phyloP scores from a whole-genome alignment of 1,140 invertebrate species.

The Ceratoteleas bidentatus region DNA sequence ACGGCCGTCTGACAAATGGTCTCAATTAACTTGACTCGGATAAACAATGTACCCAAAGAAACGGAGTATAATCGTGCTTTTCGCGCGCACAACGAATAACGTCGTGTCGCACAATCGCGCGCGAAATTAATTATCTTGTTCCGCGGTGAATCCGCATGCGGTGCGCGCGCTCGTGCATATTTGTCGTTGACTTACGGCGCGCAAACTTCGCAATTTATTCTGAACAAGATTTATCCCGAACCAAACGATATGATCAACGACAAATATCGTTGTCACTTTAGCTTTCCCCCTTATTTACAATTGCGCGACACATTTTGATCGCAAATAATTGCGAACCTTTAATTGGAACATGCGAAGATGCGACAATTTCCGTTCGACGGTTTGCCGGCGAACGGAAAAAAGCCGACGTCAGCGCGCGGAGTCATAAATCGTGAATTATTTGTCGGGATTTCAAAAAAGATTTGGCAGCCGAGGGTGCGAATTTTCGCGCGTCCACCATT shows the following conservation, averaged over 20 bases:
- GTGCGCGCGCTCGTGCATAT: slow-evolving; percentile 32
- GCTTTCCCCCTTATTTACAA: slow-evolving; percentile 45
- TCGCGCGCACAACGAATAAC: slow-evolving; percentile 73
- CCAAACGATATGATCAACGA: slow-evolving; percentile 50
- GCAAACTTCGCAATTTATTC: slow-evolving; percentile 55
- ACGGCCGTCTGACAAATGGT: background rate
- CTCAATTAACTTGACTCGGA: slow-evolving; percentile 10
- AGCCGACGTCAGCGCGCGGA: too few species aligned
- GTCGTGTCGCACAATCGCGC: slow-evolving; percentile 33
- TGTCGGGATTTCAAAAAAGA: slow-evolving; percentile 13
- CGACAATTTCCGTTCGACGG: background rate
- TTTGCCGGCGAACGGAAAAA: background rate
- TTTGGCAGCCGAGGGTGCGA: slow-evolving; percentile 16
- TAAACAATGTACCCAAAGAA: slow-evolving; percentile 46
- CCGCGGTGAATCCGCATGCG: slow-evolving; percentile 42
- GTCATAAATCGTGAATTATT: background rate
- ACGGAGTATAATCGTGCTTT: slow-evolving; percentile 71
- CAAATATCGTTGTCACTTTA: slow-evolving; percentile 53
- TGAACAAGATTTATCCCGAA: slow-evolving; percentile 45
- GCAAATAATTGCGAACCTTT: too few species aligned
- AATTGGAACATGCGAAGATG: too few species aligned
- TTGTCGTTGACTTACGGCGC: slow-evolving; percentile 60
- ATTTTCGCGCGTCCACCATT: slow-evolving; percentile 66
- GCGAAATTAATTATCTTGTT: slow-evolving; percentile 69
- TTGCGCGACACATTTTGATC: background rate